A percentile compares a stretch with the other conserved stretches of the same genome.
Evolutionary conservation across 2,797 vertebrate species (phyloP).

Genomic region (Atherinosoma microstoma): DNA sequence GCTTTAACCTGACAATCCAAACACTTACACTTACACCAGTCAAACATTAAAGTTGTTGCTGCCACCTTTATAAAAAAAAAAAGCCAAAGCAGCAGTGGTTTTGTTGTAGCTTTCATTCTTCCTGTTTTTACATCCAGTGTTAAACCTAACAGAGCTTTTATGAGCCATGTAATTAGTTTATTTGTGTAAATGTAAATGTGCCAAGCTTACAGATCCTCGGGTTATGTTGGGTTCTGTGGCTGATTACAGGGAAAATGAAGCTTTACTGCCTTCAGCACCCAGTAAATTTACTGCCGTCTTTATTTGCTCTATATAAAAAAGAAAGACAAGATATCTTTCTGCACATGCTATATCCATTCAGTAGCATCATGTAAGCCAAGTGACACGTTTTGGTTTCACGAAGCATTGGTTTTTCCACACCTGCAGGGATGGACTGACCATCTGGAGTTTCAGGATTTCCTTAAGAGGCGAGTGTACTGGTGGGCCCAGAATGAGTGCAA

Average conservation of each 20-base stretch:
- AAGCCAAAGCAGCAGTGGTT: neutral
- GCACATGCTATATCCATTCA: neutral
- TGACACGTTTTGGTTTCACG: neutral
- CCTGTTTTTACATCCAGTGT: neutral
- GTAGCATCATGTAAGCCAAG: neutral
- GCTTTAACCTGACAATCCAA: neutral
- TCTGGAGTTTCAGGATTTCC: constrained; percentile 27
- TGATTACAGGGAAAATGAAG: neutral
- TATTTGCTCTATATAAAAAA: too few species aligned
- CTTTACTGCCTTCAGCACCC: neutral
- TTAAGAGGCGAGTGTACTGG: neutral
- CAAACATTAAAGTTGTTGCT: neutral
- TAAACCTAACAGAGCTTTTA: neutral
- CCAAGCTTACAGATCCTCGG: neutral
- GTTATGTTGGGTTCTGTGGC: neutral
- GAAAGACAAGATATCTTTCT: too few species aligned
- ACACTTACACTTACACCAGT: neutral
- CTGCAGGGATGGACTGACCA: constrained; percentile 19
- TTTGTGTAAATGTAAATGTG: constrained; percentile 13
- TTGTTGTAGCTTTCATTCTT: neutral
- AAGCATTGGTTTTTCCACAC: constrained; percentile 15
- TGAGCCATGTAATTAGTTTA: constrained; percentile 17
- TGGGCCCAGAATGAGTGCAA: neutral
- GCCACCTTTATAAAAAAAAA: neutral
- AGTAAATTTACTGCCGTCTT: neutral